Base-by-base conservation (phyloP, 2,888 invertebrate species). In the Hirudinaria manillensis region DNA sequence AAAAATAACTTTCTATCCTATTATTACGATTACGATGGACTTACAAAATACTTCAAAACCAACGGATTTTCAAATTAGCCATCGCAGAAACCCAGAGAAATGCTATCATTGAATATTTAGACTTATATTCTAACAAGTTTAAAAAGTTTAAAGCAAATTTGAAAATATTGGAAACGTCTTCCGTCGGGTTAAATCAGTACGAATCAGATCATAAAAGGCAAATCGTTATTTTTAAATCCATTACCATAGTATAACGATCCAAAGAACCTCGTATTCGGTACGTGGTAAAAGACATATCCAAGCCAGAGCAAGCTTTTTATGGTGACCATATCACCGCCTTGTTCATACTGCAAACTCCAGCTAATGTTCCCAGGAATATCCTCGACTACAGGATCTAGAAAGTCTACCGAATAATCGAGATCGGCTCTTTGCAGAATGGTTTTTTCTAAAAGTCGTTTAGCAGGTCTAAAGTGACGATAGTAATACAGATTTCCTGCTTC, bases 381-480 rank as follows among this genome's bases (percentile, higher is more conserved):
- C 77, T 89, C 89, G 81, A 92, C 92, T 27, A 93, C 87, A 0
- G 91, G 89, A 83, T 94, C 94, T 79, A 94, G 86, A 83, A 94
- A 94, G 84, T 94, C 94, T 81, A 91, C 88, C 19, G 93, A 90
- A 82, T 91, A 92, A 85, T 94, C 93, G 80, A 93, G 91, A 85
- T 93, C 92, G 45, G 89, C 89, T 76, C 91, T 88, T 21, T 90
- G 90, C 0, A 92, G 87, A 13, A 93, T 87, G 85, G 93, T 92
- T 90, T 81, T 91, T 89, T 79, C 89, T 88, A 0, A 92, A 89
- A 75, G 87, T 82, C 80, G 77, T 51, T 80, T 80, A 0, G 85
- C 81, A 66, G 83, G 83, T 76, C 93, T 88, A 80, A 90, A 91
- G 81, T 94, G 92, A 77, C 91, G 88, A 84, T 92, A 94, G 3